phyloP scores from a whole-genome alignment of 2,797 vertebrate species.

The Triplophysa yarkandensis region DNA sequence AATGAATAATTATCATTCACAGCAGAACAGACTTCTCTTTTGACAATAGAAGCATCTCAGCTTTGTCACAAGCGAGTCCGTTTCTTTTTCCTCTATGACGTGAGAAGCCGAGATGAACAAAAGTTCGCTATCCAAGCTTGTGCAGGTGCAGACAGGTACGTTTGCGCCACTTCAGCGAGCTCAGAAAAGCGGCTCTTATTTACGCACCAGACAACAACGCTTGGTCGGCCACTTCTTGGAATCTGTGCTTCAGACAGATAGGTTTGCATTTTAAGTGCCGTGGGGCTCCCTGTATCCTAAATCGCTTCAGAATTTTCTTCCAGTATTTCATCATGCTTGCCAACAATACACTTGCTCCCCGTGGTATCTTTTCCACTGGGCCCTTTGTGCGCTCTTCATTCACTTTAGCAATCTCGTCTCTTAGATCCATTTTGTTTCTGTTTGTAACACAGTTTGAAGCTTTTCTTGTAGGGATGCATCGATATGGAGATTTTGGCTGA shows the following conservation, averaged over 20 bases:
- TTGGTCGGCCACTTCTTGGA: slow-evolving; percentile 17
- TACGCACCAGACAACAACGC: slow-evolving; percentile 16
- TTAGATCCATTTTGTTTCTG: not conserved
- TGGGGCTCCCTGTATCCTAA: not conserved
- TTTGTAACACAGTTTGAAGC: not conserved
- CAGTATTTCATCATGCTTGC: slow-evolving; percentile 13
- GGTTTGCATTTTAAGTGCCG: slow-evolving; percentile 24
- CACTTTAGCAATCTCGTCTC: slow-evolving; percentile 1
- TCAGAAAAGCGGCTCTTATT: not conserved
- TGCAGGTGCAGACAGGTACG: slow-evolving; percentile 3
- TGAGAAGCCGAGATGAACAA: slow-evolving; percentile 4
- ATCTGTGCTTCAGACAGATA: slow-evolving; percentile 24
- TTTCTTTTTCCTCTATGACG: slow-evolving; percentile 19
- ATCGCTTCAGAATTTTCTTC: slow-evolving; percentile 11
- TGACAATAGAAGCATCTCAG: not conserved
- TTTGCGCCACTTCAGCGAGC: not conserved
- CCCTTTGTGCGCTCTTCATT: not conserved
- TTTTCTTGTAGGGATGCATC: no score
- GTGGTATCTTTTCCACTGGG: slow-evolving; percentile 5
- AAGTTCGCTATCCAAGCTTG: not conserved
- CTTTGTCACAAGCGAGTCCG: slow-evolving; percentile 18
- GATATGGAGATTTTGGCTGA: no score
- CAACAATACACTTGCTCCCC: not conserved
- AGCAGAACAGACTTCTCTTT: no score
- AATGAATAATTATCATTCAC: no score